Base-by-base conservation (phyloP, 2,888 invertebrate genomes). In the Drosophila nr. perissopoda region DNA sequence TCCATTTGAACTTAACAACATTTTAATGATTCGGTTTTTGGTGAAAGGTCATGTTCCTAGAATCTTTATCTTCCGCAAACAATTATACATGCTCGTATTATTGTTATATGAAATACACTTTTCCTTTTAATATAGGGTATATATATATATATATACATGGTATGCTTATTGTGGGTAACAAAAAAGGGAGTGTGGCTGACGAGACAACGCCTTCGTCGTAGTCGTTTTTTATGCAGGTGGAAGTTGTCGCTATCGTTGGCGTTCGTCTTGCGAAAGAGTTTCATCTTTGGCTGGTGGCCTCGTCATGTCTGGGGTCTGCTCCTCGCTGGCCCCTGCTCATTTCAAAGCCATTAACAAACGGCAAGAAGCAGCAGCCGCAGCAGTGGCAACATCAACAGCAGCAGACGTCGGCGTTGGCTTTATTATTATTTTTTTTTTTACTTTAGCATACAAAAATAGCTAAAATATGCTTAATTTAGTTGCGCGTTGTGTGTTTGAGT, bases 401-500 rank as follows among this genome's bases (percentile, higher is more conserved):
- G 21, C 58, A 49, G 66, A 65, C 69, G 52, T 45, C 59, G 40
- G 48, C 62, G 65, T 51, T 62, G 73, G 60, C 64, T 68, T 71
- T 77, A 73, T 79, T 87, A 76, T 82, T 80, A 45, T 62, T 71
- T 56, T 54, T 76, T 73, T 78, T 69, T 67, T 60, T 48, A 59
- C 45, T 45, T 45, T 45, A 63, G 73, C 69, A 40, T 79, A 87
- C 85, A 90, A 87, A 84, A 87, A 87, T 89, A 89, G 76, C 82
- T 78, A 78, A 90, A 84, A 87, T 90, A 87, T 87, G 90, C 90
- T 87, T 89, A 87, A 87, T 90, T 90, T 87, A 90, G 89, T 89
- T 80, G 76, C 62, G 58, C 48, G 62, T 53, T 61, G 60, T 64
- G 52, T 60, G 67, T 68, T 21, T 53, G 53, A 34, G 54, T 65